These are phyloP conservation scores for Pantherophis guttatus DNA, from an alignment of 2,113 vertebrate genomes.

Conservation along the genomic window DNA sequence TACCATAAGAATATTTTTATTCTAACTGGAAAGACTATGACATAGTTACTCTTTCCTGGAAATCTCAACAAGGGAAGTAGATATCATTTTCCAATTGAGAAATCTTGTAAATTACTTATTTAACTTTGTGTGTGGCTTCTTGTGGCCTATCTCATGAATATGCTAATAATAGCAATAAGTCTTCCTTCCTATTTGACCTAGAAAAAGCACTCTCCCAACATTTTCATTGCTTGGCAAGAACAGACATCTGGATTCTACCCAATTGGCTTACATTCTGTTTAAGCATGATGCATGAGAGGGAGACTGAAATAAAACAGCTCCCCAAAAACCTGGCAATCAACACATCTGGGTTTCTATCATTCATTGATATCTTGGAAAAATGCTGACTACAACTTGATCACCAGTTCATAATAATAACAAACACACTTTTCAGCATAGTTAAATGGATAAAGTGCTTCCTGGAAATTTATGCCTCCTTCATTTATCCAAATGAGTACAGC, in stretches of 20 bases:
- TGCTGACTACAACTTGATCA: neutral
- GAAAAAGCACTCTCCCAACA: neutral
- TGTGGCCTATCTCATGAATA: neutral
- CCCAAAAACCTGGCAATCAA: conserved; percentile 3
- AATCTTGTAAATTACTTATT: neutral
- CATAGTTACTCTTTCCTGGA: neutral
- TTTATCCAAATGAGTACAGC: neutral
- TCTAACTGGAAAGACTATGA: neutral
- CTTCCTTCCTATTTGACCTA: neutral
- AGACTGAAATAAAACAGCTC: conserved; percentile 7
- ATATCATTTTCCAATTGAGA: neutral
- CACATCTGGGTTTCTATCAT: neutral
- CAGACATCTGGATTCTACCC: neutral
- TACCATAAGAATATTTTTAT: neutral
- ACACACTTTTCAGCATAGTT: neutral
- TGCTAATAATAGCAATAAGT: neutral
- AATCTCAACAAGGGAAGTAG: neutral
- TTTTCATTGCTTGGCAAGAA: neutral
- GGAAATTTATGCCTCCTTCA: neutral
- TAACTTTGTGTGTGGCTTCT: conserved; percentile 2
- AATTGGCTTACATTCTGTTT: neutral
- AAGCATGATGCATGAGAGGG: neutral
- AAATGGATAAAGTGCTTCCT: neutral
- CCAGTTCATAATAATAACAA: neutral
- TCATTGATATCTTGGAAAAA: neutral